Conservation (phyloP, 2,888 invertebrate genomes). For the Nymphalis c-album region DNA sequence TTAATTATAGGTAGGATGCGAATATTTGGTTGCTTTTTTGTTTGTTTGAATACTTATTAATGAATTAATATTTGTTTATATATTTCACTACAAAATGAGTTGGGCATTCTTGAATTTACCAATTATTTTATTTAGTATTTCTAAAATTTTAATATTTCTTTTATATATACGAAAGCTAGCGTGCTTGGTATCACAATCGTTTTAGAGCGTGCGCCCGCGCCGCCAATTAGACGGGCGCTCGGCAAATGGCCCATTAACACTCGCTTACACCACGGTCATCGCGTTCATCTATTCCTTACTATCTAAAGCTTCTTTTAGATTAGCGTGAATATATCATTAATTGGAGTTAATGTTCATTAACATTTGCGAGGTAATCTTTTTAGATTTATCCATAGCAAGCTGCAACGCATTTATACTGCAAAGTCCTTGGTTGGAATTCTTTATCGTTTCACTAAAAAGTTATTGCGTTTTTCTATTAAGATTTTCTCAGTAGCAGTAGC, state of each 20-base stretch:
- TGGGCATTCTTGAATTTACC: too few relatives aligned
- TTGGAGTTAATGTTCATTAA: constrained; percentile 30
- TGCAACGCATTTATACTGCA: not conserved
- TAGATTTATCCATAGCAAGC: not conserved
- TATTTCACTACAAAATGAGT: too few relatives aligned
- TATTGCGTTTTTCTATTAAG: too few relatives aligned
- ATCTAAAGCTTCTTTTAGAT: constrained; percentile 31
- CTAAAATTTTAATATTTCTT: too few relatives aligned
- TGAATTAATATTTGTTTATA: too few relatives aligned
- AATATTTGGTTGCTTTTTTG: too few relatives aligned
- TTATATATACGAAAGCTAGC: constrained; percentile 16
- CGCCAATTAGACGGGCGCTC: constrained; percentile 37
- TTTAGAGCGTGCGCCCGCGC: constrained; percentile 33
- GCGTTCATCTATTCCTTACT: constrained; percentile 29
- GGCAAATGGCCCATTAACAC: constrained; percentile 78
- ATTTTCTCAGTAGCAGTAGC: too few relatives aligned
- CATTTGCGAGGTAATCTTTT: constrained; percentile 1
- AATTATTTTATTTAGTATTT: too few relatives aligned
- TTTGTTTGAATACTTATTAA: too few relatives aligned
- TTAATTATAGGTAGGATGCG: too few relatives aligned
- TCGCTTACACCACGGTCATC: constrained; percentile 46
- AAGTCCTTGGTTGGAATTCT: too few relatives aligned
- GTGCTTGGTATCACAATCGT: constrained; percentile 30
- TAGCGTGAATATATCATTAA: constrained; percentile 31
- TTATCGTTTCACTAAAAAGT: too few relatives aligned